Evolutionary conservation across 2,113 vertebrate genomes (phyloP).

Genomic region (Anguilla japonica): DNA sequence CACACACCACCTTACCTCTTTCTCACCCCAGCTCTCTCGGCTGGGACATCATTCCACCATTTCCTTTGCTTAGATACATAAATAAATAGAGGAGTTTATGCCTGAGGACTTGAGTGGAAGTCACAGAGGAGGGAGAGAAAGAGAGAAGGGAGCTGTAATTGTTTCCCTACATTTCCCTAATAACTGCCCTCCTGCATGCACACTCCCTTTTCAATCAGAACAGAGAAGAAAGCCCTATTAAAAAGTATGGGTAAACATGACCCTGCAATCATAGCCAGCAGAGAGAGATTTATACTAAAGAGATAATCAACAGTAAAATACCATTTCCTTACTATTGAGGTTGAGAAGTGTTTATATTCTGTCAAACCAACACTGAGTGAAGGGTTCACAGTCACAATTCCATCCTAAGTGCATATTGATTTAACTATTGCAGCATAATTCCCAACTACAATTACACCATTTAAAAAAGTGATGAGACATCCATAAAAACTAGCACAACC

Average conservation of each 20-base stretch:
- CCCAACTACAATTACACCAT: too few species aligned
- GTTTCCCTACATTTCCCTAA: background rate
- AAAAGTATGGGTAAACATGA: background rate
- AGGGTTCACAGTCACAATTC: too few species aligned
- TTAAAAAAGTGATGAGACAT: too few species aligned
- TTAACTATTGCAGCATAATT: too few species aligned
- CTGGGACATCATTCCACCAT: slow-evolving; percentile 35
- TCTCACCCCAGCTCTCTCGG: slow-evolving; percentile 29
- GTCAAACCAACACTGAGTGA: too few species aligned
- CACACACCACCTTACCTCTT: background rate
- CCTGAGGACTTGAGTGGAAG: slow-evolving; percentile 10
- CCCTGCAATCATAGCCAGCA: background rate
- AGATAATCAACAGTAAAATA: background rate
- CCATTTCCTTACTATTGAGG: too few species aligned
- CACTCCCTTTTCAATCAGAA: background rate
- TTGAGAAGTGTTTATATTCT: too few species aligned
- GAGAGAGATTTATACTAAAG: background rate
- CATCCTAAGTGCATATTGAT: too few species aligned
- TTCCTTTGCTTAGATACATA: slow-evolving; percentile 43
- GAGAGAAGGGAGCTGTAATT: slow-evolving; percentile 9
- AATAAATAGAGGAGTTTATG: slow-evolving; percentile 24
- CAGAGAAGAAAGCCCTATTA: background rate
- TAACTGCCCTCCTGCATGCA: background rate
- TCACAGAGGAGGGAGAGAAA: background rate
- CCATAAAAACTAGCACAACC: background rate